Conservation (phyloP, 2,797 vertebrate genomes). For the Coendou prehensilis region DNA sequence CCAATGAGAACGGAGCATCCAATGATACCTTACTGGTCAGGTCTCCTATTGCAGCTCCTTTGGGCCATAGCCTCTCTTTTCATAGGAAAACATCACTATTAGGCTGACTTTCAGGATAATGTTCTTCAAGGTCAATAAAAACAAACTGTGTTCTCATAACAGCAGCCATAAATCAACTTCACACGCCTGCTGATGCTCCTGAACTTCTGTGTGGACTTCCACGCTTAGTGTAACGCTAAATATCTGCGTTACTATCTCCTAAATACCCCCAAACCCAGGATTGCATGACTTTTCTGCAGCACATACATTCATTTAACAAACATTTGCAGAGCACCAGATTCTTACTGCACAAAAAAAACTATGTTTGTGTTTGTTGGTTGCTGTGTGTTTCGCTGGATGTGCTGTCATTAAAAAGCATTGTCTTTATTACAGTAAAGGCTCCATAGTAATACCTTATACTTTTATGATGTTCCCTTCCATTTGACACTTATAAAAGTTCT, state of each 20-base stretch:
- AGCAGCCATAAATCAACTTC: neutral
- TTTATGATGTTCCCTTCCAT: conserved; percentile 21
- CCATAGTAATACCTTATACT: neutral
- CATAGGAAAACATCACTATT: conserved; percentile 18
- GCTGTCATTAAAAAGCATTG: conserved; percentile 29
- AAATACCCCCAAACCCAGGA: neutral
- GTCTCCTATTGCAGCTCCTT: neutral
- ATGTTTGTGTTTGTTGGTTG: neutral
- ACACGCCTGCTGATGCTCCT: neutral
- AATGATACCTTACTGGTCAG: neutral
- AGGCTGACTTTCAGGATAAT: conserved; percentile 26
- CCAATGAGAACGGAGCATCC: neutral
- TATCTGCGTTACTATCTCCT: neutral
- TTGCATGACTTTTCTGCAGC: conserved; percentile 14
- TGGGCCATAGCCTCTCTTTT: conserved; percentile 11
- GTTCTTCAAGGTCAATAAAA: neutral
- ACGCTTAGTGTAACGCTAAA: neutral
- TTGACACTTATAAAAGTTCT: neutral
- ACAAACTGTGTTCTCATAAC: neutral
- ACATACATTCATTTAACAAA: neutral
- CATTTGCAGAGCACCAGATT: neutral
- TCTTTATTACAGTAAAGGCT: neutral
- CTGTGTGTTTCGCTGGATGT: neutral
- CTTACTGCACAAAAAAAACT: neutral
- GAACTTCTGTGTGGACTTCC: neutral